These are phyloP conservation scores for Cranoglanis bouderius DNA, from an alignment of 2,113 vertebrate species.

Conservation along the genomic window DNA sequence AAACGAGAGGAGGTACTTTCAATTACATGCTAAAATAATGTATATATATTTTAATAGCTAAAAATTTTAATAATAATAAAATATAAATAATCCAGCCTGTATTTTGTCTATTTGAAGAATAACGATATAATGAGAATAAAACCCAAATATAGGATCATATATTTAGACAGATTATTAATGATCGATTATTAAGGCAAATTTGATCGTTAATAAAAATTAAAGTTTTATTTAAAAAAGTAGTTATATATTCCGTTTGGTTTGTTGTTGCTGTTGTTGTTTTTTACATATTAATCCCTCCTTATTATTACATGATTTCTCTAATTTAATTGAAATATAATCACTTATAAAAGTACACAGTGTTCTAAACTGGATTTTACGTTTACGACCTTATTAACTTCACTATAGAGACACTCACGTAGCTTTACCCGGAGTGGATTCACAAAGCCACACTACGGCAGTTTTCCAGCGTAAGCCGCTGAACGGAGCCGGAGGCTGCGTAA, in stretches of 20 bases:
- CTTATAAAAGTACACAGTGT: not conserved
- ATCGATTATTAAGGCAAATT: not conserved
- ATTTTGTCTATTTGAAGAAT: not conserved
- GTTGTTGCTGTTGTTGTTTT: not conserved
- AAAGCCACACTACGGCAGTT: conserved; percentile 22
- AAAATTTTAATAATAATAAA: too few relatives aligned
- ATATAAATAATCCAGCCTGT: not conserved
- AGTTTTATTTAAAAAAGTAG: not conserved
- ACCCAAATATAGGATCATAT: not conserved
- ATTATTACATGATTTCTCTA: not conserved
- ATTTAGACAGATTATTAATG: not conserved
- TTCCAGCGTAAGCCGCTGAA: not conserved
- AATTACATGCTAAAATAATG: too few relatives aligned
- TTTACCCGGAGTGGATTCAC: conserved; percentile 41
- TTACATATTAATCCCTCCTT: not conserved
- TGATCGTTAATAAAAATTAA: not conserved
- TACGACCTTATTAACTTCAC: not conserved
- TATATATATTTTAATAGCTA: too few relatives aligned
- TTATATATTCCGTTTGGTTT: not conserved
- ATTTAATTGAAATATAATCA: not conserved
- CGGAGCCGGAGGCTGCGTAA: conserved; percentile 10
- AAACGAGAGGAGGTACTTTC: too few relatives aligned
- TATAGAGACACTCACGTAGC: conserved; percentile 25
- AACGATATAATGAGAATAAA: not conserved
- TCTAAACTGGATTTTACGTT: not conserved